Percentiles rank a stretch among this genome's conserved stretches.
Evolutionary conservation across 2,113 vertebrate genomes (phyloP).

Genomic region (Ranitomeya variabilis): DNA sequence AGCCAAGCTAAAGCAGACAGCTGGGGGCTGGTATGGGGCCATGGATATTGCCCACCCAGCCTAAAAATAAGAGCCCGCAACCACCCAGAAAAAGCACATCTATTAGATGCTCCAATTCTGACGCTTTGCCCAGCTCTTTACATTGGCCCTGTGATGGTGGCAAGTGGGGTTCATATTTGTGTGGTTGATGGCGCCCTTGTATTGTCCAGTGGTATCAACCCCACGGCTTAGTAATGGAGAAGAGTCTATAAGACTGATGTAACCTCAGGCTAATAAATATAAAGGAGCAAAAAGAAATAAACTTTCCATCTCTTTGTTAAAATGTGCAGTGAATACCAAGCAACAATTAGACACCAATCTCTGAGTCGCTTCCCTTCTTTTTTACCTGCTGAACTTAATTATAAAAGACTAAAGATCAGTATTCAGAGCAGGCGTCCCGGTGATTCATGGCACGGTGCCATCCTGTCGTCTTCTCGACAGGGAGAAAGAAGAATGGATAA

Average conservation of each 20-base stretch:
- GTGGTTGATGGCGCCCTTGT: too few species aligned
- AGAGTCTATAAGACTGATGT: neutral
- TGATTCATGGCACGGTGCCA: slow-evolving; percentile 45
- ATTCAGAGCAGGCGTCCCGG: slow-evolving; percentile 39
- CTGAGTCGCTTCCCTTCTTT: neutral
- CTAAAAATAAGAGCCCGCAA: too few species aligned
- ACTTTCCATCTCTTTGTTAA: neutral
- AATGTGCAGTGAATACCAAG: neutral
- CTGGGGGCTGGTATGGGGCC: too few species aligned
- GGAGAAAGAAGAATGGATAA: slow-evolving; percentile 50
- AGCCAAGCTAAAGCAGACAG: too few species aligned
- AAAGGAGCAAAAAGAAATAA: neutral
- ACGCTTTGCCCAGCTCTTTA: too few species aligned
- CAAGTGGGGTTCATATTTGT: too few species aligned
- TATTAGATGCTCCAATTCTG: too few species aligned
- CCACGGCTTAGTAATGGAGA: too few species aligned
- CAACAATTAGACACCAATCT: neutral
- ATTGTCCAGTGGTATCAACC: too few species aligned
- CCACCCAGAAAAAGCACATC: too few species aligned
- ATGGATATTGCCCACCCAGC: too few species aligned
- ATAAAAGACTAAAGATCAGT: slow-evolving; percentile 33
- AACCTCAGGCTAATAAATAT: neutral
- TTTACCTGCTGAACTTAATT: slow-evolving; percentile 48
- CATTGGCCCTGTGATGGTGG: too few species aligned
- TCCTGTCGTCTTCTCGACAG: slow-evolving; percentile 46